phyloP scores from a whole-genome alignment of 2,113 vertebrate genomes.

The Campylorhamphus procurvoides region DNA sequence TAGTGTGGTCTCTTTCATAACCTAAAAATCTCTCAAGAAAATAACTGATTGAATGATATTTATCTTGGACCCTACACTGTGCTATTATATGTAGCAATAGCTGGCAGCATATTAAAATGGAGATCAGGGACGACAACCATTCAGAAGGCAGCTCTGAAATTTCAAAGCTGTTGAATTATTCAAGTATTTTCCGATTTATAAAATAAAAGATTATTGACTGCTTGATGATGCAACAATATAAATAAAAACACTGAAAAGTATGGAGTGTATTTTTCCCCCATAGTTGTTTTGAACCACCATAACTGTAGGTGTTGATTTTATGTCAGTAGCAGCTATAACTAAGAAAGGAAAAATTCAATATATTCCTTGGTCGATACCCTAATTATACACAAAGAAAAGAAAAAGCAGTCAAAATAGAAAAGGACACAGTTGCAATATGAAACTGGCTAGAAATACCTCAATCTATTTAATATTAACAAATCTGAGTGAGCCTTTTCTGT shows the following conservation, averaged over 20 bases:
- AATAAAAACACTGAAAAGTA: conserved; percentile 8
- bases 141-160: conserved; percentile 43
- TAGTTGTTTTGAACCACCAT: neutral
- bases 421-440: neutral
- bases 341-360: neutral
- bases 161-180: conserved; percentile 71
- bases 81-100: conserved; percentile 60
- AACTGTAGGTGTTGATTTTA: neutral
- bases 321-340: neutral
- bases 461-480: neutral
- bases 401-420: neutral
- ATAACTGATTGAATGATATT: conserved; percentile 55
- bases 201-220: conserved; percentile 56
- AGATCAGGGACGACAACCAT: conserved; percentile 43
- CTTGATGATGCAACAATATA: neutral
- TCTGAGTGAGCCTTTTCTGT: neutral
- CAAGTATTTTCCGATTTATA: conserved; percentile 61
- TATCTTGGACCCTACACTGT: conserved; percentile 23
- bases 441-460: neutral
- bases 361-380: neutral
- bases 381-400: neutral
- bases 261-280: neutral
- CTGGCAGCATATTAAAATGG: conserved; percentile 67
- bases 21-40: conserved; percentile 61
- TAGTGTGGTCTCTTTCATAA: conserved; percentile 60